Base-by-base conservation (phyloP, 2,888 invertebrate species). In the Temnothorax rugatulus region DNA sequence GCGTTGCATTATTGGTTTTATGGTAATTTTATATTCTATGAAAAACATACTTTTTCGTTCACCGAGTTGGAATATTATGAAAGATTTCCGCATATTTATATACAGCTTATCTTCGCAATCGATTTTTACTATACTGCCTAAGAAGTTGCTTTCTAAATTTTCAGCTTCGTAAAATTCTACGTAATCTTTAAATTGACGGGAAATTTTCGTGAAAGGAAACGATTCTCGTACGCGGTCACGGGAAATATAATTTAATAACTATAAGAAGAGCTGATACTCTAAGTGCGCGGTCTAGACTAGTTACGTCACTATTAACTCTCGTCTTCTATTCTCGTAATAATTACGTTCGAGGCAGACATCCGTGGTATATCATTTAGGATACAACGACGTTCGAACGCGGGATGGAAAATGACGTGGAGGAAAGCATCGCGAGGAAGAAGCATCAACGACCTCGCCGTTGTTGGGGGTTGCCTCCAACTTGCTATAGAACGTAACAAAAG, bases 401-500 rank as follows among this genome's bases (percentile, higher is more conserved):
- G 18, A 68, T 77, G 68, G 54, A 68, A 77, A 77, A 79, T 79
- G 79, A 79, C n/a, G 38, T 38, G 9, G 59, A 29, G 38, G 41
- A 73, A 50, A n/a, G 38, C 18, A 38, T 21, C 7, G 4, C 4
- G 38, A 11, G 15, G 4, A 50, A 74, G 8, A n/a, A 15, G 54
- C 38, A 38, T 44, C 44, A 44, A 4, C 1, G 41, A 59, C 41
- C n/a, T 59, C 41, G 25, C 47, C 25, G 50, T 21, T n/a, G 50
- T 50, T 69, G 25, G 69, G 25, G 18, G 41, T 59, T 54, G 52
- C 44, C 41, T 38, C 69, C 52, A 66, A 69, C 38, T 57, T 77
- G 71, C 77, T 69, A 69, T 38, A 38, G 21, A 41, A 25, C 3
- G 47, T 74, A 71, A 74, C 81, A 81, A 81, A 81, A 81, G 73